A percentile compares a stretch with the other conserved stretches of the same genome.
phyloP scores from a whole-genome alignment of 2,113 vertebrate species.

The Tachuris rubrigastra region DNA sequence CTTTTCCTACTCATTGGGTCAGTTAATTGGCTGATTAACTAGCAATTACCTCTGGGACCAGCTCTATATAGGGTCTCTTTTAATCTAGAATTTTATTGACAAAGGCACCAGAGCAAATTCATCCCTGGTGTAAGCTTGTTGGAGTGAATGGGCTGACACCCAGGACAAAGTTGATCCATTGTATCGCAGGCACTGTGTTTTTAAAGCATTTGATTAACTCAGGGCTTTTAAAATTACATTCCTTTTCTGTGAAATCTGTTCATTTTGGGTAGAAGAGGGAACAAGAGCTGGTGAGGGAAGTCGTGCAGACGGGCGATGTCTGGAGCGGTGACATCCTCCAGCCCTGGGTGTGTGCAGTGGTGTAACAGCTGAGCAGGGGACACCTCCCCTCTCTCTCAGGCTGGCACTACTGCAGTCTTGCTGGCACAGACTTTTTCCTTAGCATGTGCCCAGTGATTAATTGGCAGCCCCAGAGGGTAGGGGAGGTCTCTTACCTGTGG shows the following conservation, averaged over 20 bases:
- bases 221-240: slow-evolving; percentile 6
- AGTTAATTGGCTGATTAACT: slow-evolving; percentile 80
- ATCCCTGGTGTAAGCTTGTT: not conserved
- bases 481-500: not conserved
- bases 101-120: slow-evolving; percentile 65
- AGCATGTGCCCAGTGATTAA: not conserved
- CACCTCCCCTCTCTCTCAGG: not conserved
- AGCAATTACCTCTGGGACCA: slow-evolving; percentile 69
- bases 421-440: not conserved
- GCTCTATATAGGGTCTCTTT: slow-evolving; percentile 48
- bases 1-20: slow-evolving; percentile 66
- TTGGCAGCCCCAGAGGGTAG: not conserved
- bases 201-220: slow-evolving; percentile 35
- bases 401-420: not conserved
- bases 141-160: slow-evolving; percentile 12
- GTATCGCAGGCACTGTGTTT: not conserved
- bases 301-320: fast-evolving
- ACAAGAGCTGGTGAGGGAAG: not conserved
- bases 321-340: not conserved
- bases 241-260: not conserved
- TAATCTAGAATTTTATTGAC: slow-evolving; percentile 64
- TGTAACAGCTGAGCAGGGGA: not conserved
- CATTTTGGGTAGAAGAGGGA: not conserved
- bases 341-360: not conserved
- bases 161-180: not conserved